These are phyloP conservation scores for Eurytoma adleriae DNA, from an alignment of 2,888 invertebrate species.

Conservation along the genomic window DNA sequence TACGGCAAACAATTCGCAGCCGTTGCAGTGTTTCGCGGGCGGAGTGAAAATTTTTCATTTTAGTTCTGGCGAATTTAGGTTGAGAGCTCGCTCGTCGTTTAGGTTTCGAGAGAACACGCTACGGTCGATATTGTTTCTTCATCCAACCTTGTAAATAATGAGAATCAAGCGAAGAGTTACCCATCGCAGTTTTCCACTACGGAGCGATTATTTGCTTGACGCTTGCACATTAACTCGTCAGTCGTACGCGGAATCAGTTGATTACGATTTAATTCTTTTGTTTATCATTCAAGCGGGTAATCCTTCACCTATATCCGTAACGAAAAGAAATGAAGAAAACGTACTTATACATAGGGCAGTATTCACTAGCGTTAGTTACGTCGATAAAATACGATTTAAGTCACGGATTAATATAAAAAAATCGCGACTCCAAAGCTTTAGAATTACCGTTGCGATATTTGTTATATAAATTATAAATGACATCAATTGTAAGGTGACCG, in stretches of 20 bases:
- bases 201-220: constrained; percentile 14
- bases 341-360: constrained; percentile 75
- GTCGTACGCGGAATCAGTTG: constrained; percentile 16
- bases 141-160: constrained; percentile 46
- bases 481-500: constrained; percentile 50
- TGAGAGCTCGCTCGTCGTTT: background rate
- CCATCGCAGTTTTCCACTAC: constrained; percentile 37
- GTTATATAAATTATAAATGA: constrained; percentile 53
- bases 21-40: constrained; percentile 8
- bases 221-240: constrained; percentile 30
- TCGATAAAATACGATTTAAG: constrained; percentile 51
- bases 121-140: constrained; percentile 42
- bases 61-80: too few relatives aligned
- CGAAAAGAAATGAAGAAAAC: constrained; percentile 55
- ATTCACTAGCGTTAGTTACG: constrained; percentile 68
- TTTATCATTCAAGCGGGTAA: constrained; percentile 6
- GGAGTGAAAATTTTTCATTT: too few relatives aligned
- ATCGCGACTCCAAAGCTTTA: constrained; percentile 74
- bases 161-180: constrained; percentile 52
- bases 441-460: constrained; percentile 68
- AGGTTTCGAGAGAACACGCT: background rate
- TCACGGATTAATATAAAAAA: constrained; percentile 49
- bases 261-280: constrained; percentile 36
- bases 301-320: constrained; percentile 27
- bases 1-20: background rate